Conservation (phyloP, 2,888 invertebrate genomes). For the Tenthredo scrophulariae region DNA sequence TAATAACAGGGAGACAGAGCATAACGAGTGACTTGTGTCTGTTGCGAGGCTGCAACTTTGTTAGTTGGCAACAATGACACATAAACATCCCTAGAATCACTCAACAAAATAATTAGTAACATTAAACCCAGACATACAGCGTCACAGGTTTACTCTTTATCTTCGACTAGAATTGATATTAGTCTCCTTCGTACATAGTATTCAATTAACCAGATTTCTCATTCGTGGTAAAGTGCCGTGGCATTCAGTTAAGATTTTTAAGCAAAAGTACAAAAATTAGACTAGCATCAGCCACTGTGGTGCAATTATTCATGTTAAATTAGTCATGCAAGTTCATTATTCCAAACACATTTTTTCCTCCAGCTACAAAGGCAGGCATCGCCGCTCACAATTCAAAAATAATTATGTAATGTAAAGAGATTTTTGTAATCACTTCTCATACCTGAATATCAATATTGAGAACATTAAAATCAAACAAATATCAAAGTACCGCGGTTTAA, state of each 20-base stretch:
- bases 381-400: neutral
- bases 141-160: conserved; percentile 55
- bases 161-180: conserved; percentile 16
- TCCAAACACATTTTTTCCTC: neutral
- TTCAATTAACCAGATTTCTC: conserved; percentile 12
- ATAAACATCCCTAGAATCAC: conserved; percentile 77
- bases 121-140: conserved; percentile 68
- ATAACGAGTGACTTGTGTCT: conserved; percentile 75
- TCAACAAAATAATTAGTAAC: conserved; percentile 76
- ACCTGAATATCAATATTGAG: neutral
- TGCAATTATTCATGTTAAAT: conserved; percentile 27
- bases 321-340: conserved; percentile 1
- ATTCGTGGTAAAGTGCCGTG: conserved; percentile 43
- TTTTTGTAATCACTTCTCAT: neutral
- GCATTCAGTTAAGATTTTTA: conserved; percentile 51
- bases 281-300: conserved; percentile 53
- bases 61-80: conserved; percentile 77
- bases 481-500: neutral
- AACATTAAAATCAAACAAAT: neutral
- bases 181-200: neutral
- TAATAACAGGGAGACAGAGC: conserved; percentile 70
- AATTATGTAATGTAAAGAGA: neutral
- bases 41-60: conserved; percentile 75
- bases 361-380: conserved; percentile 17
- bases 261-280: conserved; percentile 48